phyloP scores from a whole-genome alignment of 1,140 invertebrate species.

The Latrodectus geometricus region DNA sequence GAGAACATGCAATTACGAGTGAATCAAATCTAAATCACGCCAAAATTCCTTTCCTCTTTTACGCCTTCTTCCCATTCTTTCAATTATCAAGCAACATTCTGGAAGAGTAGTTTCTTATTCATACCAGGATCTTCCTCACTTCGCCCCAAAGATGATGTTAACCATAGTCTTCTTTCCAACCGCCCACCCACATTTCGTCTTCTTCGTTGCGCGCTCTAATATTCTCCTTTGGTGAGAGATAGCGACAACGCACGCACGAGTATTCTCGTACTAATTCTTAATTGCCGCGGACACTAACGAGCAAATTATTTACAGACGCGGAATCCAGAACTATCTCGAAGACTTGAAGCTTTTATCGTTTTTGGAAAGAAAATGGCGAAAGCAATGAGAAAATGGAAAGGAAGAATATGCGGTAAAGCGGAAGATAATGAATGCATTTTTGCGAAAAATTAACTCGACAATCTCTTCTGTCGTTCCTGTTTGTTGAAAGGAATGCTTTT shows the following conservation, averaged over 20 bases:
- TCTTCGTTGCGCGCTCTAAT: background rate
- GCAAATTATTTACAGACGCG: slow-evolving; percentile 20
- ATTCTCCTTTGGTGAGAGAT: background rate
- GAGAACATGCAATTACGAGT: too few relatives aligned
- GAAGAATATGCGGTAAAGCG: background rate
- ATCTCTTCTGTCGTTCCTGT: background rate
- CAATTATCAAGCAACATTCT: too few relatives aligned
- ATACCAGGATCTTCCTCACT: too few relatives aligned
- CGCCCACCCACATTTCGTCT: background rate
- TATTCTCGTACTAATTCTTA: slow-evolving; percentile 7
- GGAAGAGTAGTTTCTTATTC: too few relatives aligned
- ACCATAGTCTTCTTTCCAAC: too few relatives aligned
- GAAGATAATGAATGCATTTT: background rate
- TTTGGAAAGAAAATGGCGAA: background rate
- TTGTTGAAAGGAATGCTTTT: too few relatives aligned
- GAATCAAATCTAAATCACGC: too few relatives aligned
- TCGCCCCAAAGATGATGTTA: too few relatives aligned
- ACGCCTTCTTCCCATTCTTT: too few relatives aligned
- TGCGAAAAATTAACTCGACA: background rate
- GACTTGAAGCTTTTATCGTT: background rate
- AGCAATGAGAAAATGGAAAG: background rate
- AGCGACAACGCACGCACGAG: background rate
- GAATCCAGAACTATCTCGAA: background rate
- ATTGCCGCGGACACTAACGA: slow-evolving; percentile 19
- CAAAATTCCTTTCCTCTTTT: too few relatives aligned